Conservation (phyloP, 2,888 invertebrate genomes). For the Lasius fuliginosus region DNA sequence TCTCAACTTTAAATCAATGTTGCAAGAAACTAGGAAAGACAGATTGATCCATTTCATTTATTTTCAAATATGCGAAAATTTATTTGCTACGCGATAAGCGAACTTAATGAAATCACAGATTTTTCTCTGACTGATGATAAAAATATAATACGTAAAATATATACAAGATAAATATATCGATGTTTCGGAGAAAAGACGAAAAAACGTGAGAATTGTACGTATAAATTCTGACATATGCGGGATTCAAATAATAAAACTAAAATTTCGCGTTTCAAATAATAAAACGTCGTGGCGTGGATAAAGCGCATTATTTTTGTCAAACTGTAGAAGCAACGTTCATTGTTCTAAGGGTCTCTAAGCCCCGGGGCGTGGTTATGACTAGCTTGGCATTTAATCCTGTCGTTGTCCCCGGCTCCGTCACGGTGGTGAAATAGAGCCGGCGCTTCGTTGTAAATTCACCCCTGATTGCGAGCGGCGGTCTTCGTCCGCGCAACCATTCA, state of each 20-base stretch:
- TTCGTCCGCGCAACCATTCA: constrained; percentile 57
- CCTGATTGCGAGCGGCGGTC: constrained; percentile 70
- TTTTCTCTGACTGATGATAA: not conserved
- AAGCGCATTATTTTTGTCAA: constrained; percentile 45
- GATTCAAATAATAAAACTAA: too few species aligned
- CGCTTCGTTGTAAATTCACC: constrained; percentile 64
- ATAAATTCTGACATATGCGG: constrained; percentile 3
- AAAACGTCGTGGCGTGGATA: not conserved
- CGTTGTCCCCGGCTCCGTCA: constrained; percentile 59
- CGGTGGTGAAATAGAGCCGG: constrained; percentile 65
- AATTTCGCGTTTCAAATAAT: constrained; percentile 27
- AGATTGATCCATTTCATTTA: not conserved
- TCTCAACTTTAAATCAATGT: constrained; percentile 28
- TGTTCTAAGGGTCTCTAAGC: constrained; percentile 61
- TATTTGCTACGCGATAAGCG: not conserved
- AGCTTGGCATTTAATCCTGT: constrained; percentile 65
- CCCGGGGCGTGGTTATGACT: constrained; percentile 65
- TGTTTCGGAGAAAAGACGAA: not conserved
- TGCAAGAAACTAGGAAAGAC: constrained; percentile 27
- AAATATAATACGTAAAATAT: not conserved
- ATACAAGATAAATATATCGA: not conserved
- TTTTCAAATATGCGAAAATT: constrained; percentile 1
- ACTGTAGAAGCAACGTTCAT: constrained; percentile 45
- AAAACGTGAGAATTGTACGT: not conserved
- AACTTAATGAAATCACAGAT: not conserved